These are phyloP conservation scores for Zeus faber DNA, from an alignment of 2,113 vertebrate species.

Conservation along the genomic window DNA sequence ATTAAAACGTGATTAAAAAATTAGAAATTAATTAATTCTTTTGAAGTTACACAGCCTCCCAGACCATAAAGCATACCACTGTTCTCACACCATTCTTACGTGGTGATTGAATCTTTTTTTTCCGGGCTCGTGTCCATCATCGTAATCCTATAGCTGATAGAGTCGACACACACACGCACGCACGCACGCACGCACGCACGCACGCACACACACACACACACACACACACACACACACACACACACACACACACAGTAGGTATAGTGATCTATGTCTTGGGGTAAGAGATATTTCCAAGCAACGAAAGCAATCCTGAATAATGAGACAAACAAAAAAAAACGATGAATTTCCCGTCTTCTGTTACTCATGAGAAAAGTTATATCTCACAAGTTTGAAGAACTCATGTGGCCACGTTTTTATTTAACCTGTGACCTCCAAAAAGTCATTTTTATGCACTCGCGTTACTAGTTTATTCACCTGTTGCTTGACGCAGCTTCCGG, in stretches of 20 bases:
- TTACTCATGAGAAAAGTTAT: too few relatives aligned
- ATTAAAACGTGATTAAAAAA: conserved; percentile 55
- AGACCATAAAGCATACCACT: conserved; percentile 32
- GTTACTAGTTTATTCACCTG: too few relatives aligned
- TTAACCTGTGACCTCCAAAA: too few relatives aligned
- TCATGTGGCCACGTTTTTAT: too few relatives aligned
- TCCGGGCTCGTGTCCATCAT: neutral
- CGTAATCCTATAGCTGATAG: neutral
- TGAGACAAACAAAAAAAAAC: too few relatives aligned
- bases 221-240: conserved; percentile 4
- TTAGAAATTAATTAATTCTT: conserved; percentile 45
- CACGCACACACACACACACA: conserved; percentile 1
- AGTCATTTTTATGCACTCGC: too few relatives aligned
- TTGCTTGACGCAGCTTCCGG: too few relatives aligned
- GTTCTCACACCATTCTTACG: conserved; percentile 17
- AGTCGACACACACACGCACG: neutral
- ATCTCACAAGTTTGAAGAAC: too few relatives aligned
- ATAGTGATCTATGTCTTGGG: too few relatives aligned
- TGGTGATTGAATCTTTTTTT: neutral
- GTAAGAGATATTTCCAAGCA: too few relatives aligned
- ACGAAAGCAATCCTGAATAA: too few relatives aligned
- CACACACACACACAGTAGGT: neutral
- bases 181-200: neutral
- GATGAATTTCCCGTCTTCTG: too few relatives aligned
- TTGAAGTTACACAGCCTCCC: conserved; percentile 32